Percentiles rank a stretch among this genome's conserved stretches.
Conservation (phyloP, 2,797 vertebrate species). For the Carapus acus region DNA sequence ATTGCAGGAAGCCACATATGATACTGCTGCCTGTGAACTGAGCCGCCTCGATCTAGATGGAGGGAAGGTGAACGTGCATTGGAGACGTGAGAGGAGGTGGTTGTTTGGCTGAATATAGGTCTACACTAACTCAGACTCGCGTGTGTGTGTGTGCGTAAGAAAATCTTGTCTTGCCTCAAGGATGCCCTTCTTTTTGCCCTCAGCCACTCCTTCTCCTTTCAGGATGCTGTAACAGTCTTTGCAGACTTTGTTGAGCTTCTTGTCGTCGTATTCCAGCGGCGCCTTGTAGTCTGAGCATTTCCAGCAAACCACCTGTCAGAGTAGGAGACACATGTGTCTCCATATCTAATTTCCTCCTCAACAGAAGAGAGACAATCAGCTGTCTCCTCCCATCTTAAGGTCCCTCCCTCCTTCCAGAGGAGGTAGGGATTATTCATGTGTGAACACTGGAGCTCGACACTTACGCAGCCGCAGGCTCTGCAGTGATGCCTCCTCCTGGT, state of each 20-base stretch:
- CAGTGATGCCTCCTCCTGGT: conserved; percentile 93
- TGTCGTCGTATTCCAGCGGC: conserved; percentile 83
- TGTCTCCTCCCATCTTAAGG: too few species aligned
- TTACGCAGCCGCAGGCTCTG: conserved; percentile 89
- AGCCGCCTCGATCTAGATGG: conserved; percentile 87
- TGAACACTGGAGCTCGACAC: conserved; percentile 54
- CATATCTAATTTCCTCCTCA: too few species aligned
- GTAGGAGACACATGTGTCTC: too few species aligned
- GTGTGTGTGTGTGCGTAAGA: background rate
- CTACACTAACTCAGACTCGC: too few species aligned
- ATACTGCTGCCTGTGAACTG: conserved; percentile 92
- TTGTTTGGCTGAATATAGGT: too few species aligned
- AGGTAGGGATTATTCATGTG: too few species aligned
- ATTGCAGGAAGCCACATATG: conserved; percentile 93
- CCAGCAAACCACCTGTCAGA: conserved; percentile 90
- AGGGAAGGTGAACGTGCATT: too few species aligned
- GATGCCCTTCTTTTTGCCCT: conserved; percentile 86
- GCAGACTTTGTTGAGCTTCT: conserved; percentile 93
- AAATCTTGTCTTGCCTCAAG: conserved; percentile 73
- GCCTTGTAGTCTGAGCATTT: conserved; percentile 97
- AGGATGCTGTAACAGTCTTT: conserved; percentile 86
- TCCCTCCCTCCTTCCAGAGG: too few species aligned
- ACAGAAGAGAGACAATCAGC: too few species aligned
- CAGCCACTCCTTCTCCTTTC: conserved; percentile 77
- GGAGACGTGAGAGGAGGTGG: background rate